Percentiles rank a stretch among this genome's conserved stretches.
Conservation (phyloP, 2,113 vertebrate species). For the Gasterosteus nipponicus region DNA sequence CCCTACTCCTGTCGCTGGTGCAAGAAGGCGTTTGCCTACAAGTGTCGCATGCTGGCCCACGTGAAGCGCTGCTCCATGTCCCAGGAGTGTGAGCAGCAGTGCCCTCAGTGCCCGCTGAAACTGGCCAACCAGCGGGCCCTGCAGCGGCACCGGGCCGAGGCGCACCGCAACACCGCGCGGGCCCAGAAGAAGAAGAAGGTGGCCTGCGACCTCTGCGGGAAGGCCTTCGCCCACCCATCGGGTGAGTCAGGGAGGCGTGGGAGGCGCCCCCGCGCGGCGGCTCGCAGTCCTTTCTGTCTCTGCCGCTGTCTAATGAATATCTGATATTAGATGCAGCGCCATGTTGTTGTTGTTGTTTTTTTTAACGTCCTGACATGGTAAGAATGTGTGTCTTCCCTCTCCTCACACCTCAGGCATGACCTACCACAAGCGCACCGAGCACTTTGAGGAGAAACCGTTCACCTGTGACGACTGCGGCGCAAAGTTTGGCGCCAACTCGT, state of each 20-base stretch:
- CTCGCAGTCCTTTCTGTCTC: too few relatives aligned
- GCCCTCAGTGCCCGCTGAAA: constrained; percentile 74
- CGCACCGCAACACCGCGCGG: constrained; percentile 60
- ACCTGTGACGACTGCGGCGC: constrained; percentile 87
- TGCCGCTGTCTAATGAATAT: neutral
- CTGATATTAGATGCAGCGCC: neutral
- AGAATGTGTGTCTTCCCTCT: neutral
- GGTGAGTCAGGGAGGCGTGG: constrained; percentile 66
- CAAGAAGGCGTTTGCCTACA: constrained; percentile 86
- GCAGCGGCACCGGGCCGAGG: constrained; percentile 80
- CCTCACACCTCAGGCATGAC: constrained; percentile 82
- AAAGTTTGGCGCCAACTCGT: constrained; percentile 89
- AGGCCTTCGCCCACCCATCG: constrained; percentile 89
- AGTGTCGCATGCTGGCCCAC: constrained; percentile 86
- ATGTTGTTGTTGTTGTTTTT: too few relatives aligned
- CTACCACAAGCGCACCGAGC: constrained; percentile 90
- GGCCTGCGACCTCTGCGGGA: constrained; percentile 85
- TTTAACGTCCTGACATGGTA: neutral
- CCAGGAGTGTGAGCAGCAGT: constrained; percentile 77
- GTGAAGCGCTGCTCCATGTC: constrained; percentile 82
- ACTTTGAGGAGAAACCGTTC: constrained; percentile 90
- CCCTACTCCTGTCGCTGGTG: constrained; percentile 86
- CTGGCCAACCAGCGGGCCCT: constrained; percentile 76
- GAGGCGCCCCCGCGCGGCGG: too few relatives aligned
- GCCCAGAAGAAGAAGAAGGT: constrained; percentile 84